phyloP scores from a whole-genome alignment of 1,140 invertebrate species.

The Drosophila santomea region DNA sequence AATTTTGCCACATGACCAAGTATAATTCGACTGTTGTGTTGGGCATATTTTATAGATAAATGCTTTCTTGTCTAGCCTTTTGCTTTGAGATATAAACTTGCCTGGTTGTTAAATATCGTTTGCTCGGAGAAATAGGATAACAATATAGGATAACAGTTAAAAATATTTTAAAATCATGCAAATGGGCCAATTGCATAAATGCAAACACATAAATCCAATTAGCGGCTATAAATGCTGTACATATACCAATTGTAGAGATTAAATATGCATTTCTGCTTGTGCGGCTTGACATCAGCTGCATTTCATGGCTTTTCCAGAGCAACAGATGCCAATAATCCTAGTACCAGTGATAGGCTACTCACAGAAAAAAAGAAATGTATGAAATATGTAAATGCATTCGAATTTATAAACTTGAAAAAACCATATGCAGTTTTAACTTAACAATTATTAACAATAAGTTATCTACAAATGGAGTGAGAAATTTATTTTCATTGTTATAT shows the following conservation, averaged over 20 bases:
- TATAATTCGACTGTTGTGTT: background rate
- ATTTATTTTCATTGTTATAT: no score
- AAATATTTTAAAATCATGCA: background rate
- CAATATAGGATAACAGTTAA: background rate
- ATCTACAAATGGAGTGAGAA: no score
- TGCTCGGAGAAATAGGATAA: no score
- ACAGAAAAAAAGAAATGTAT: background rate
- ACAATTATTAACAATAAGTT: no score
- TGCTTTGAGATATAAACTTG: background rate
- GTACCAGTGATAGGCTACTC: background rate
- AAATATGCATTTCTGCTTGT: background rate
- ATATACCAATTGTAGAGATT: background rate
- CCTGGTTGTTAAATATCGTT: background rate
- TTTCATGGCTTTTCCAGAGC: constrained; percentile 5
- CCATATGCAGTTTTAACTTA: no score
- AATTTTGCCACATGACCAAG: background rate
- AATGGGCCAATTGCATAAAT: background rate
- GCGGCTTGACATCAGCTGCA: background rate
- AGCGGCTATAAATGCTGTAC: background rate
- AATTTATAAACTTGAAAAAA: no score
- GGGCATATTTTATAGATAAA: background rate
- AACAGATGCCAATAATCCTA: constrained; percentile 11
- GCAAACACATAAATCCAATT: background rate
- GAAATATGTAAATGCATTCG: no score
- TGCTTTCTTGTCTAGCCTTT: background rate